phyloP scores from a whole-genome alignment of 2,113 vertebrate species.

The Alligator sinensis region DNA sequence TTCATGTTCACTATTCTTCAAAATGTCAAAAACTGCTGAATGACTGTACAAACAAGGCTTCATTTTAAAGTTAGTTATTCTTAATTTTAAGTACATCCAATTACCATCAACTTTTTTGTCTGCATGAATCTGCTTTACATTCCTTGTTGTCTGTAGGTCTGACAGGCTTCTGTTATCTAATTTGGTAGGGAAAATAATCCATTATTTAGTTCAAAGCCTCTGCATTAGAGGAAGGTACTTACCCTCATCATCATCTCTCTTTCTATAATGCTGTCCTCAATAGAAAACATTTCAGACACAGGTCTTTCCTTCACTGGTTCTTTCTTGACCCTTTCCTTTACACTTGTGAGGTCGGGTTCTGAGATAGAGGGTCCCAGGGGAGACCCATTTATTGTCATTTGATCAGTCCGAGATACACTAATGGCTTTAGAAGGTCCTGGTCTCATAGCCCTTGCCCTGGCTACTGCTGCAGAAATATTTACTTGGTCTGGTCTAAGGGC shows the following conservation, averaged over 20 bases:
- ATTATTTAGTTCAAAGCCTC: neutral
- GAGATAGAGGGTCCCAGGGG: constrained; percentile 94
- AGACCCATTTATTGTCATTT: constrained; percentile 83
- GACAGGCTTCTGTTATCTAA: neutral
- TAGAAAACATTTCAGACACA: constrained; percentile 96
- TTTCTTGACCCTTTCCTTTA: constrained; percentile 95
- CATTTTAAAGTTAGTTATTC: neutral
- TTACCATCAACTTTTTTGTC: neutral
- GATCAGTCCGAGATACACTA: constrained; percentile 87
- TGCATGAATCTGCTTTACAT: rapidly evolving
- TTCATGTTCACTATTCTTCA: neutral
- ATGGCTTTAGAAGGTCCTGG: constrained; percentile 80
- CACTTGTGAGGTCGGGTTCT: constrained; percentile 94
- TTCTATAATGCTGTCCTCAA: constrained; percentile 97
- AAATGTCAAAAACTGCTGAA: rapidly evolving
- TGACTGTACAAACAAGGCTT: rapidly evolving
- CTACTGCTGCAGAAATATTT: constrained; percentile 64
- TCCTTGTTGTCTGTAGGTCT: neutral
- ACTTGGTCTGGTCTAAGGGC: constrained; percentile 79
- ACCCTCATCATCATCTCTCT: constrained; percentile 95
- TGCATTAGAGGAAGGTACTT: constrained; percentile 38
- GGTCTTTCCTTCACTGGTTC: constrained; percentile 96
- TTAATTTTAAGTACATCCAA: neutral
- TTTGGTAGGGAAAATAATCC: neutral
- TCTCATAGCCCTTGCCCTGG: constrained; percentile 75